Conservation (phyloP, 2,797 vertebrate species). For the Semaprochilodus insignis region DNA sequence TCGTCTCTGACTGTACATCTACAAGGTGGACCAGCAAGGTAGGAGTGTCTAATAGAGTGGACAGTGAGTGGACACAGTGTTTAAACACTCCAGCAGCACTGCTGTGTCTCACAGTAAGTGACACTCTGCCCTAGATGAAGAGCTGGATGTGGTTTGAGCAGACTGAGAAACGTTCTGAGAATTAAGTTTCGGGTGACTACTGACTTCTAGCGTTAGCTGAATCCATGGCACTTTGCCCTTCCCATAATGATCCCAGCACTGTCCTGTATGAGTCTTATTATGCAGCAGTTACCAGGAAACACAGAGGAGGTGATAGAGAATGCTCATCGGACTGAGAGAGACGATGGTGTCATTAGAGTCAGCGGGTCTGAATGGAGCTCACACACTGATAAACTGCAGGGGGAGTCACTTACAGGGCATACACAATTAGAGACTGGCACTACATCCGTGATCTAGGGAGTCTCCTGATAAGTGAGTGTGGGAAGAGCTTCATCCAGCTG, state of each 20-base stretch:
- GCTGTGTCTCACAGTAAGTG: too few relatives aligned
- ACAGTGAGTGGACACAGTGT: too few relatives aligned
- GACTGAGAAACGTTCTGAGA: too few relatives aligned
- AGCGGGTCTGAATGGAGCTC: conserved; percentile 32
- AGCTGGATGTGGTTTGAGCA: too few relatives aligned
- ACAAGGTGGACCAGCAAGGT: too few relatives aligned
- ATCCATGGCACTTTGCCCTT: conserved; percentile 7
- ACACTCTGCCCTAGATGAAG: too few relatives aligned
- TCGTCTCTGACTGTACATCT: too few relatives aligned
- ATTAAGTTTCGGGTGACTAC: too few relatives aligned
- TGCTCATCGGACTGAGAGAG: conserved; percentile 41
- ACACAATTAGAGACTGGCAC: background rate
- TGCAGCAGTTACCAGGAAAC: conserved; percentile 68
- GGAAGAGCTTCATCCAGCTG: background rate
- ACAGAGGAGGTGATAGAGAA: conserved; percentile 47
- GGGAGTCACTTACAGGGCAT: background rate
- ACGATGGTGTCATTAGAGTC: conserved; percentile 42
- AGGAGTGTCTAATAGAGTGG: too few relatives aligned
- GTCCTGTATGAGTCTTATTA: conserved; percentile 40
- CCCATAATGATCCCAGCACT: conserved; percentile 45
- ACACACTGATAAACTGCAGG: conserved; percentile 10
- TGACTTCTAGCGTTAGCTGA: too few relatives aligned
- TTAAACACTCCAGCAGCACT: too few relatives aligned
- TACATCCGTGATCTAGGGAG: background rate
- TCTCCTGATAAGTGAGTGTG: background rate